A percentile compares a stretch with the other conserved stretches of the same genome.
Conservation (phyloP, 1,140 invertebrate species). For the Rhizoglyphus robini region DNA sequence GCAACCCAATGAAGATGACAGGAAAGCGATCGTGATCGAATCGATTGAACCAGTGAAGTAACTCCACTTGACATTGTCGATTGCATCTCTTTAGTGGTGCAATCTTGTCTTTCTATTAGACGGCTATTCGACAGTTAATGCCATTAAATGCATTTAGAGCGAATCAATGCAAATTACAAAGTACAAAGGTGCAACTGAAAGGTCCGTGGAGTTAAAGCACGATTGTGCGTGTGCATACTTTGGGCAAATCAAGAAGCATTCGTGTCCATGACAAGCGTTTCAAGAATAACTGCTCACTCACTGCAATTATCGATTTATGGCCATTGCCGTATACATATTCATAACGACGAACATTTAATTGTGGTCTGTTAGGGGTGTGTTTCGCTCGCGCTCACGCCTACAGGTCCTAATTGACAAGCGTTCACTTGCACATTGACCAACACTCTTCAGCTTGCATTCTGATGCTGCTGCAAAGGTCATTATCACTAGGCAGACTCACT, state of each 20-base stretch:
- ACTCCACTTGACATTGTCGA: too few species aligned
- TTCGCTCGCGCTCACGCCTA: too few species aligned
- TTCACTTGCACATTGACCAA: neutral
- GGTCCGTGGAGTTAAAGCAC: neutral
- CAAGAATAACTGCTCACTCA: neutral
- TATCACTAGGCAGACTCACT: too few species aligned
- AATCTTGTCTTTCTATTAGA: too few species aligned
- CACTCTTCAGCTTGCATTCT: neutral
- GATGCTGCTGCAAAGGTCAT: too few species aligned
- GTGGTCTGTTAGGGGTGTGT: too few species aligned
- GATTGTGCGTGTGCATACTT: neutral
- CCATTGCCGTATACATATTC: neutral
- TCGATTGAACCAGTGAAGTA: too few species aligned
- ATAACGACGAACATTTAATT: neutral
- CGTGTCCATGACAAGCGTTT: neutral
- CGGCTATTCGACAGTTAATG: neutral
- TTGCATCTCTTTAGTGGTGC: too few species aligned
- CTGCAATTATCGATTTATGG: neutral
- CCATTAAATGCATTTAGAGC: neutral
- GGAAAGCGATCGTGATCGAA: neutral
- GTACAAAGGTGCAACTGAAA: neutral
- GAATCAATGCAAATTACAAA: constrained; percentile 8
- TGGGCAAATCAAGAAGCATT: neutral
- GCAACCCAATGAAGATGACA: neutral
- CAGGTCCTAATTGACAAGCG: constrained; percentile 3